phyloP scores from a whole-genome alignment of 2,888 invertebrate species.

The Arenicola marina region DNA sequence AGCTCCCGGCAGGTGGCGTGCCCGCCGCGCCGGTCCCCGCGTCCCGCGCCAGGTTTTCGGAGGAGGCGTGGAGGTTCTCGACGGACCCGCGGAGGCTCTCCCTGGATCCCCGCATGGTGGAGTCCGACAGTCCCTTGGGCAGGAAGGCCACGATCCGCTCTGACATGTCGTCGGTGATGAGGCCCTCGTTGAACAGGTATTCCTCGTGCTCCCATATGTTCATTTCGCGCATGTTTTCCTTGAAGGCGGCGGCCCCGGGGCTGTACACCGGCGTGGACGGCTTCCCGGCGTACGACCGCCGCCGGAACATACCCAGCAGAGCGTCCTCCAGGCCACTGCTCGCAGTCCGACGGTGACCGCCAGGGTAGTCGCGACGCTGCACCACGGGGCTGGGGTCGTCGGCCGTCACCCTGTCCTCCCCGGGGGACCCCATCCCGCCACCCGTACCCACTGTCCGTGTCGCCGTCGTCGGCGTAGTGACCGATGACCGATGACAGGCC shows the following conservation, averaged over 20 bases:
- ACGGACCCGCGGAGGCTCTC: constrained; percentile 26
- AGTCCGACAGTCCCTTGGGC: constrained; percentile 34
- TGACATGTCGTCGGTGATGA: constrained; percentile 46
- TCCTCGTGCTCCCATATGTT: constrained; percentile 40
- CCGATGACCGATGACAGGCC: neutral
- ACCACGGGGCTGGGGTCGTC: neutral
- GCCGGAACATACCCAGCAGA: constrained; percentile 39
- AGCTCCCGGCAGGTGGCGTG: too few species aligned
- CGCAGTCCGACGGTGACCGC: neutral
- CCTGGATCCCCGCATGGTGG: constrained; percentile 22
- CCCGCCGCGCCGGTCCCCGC: neutral
- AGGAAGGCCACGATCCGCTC: constrained; percentile 43
- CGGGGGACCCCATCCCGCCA: neutral
- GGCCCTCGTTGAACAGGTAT: constrained; percentile 37
- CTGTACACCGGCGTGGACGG: constrained; percentile 47
- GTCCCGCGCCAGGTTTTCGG: neutral
- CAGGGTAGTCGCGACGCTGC: neutral
- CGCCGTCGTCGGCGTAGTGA: neutral
- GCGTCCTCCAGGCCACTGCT: neutral
- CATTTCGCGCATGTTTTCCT: constrained; percentile 24
- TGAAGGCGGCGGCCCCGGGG: constrained; percentile 27
- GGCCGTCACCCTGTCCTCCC: neutral
- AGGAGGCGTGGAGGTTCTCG: constrained; percentile 18
- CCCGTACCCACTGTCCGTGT: too few species aligned
- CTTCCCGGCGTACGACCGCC: constrained; percentile 51